Percentiles rank a stretch among this genome's conserved stretches.
Evolutionary conservation across 2,888 invertebrate species (phyloP).

Genomic region (Cerastoderma edule): DNA sequence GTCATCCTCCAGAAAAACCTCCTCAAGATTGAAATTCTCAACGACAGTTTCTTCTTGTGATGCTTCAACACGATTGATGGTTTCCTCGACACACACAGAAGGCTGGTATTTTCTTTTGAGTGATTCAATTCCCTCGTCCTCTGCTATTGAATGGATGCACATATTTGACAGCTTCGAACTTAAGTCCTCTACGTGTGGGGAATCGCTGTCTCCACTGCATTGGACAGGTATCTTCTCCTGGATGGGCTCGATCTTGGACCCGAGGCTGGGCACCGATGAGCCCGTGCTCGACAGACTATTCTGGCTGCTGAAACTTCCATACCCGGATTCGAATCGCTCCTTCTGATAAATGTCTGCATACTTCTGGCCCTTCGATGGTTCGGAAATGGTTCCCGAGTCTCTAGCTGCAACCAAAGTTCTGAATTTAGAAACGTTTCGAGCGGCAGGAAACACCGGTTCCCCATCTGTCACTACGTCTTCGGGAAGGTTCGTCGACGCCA

Average conservation of each 20-base stretch:
- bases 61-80: not conserved
- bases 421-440: not conserved
- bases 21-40: conserved; percentile 9
- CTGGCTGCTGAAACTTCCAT: conserved; percentile 7
- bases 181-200: not conserved
- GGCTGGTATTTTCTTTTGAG: too few species aligned
- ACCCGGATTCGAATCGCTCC: conserved; percentile 20
- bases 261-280: not conserved
- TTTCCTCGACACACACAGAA: too few species aligned
- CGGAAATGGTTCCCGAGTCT: not conserved
- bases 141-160: not conserved
- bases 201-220: conserved; percentile 25
- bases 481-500: not conserved
- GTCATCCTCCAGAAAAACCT: conserved; percentile 47
- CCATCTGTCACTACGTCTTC: conserved; percentile 23
- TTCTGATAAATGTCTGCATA: too few species aligned
- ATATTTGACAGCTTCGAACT: not conserved
- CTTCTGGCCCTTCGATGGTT: not conserved
- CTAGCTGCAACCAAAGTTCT: not conserved
- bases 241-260: not conserved
- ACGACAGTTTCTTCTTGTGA: conserved; percentile 10
- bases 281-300: not conserved
- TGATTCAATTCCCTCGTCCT: conserved; percentile 34
- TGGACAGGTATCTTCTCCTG: conserved; percentile 28
- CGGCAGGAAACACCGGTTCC: not conserved